Percentiles rank a stretch among this genome's conserved stretches.
These are phyloP conservation scores for Diphyllodes magnificus DNA, from an alignment of 2,113 vertebrate genomes.

Conservation along the genomic window DNA sequence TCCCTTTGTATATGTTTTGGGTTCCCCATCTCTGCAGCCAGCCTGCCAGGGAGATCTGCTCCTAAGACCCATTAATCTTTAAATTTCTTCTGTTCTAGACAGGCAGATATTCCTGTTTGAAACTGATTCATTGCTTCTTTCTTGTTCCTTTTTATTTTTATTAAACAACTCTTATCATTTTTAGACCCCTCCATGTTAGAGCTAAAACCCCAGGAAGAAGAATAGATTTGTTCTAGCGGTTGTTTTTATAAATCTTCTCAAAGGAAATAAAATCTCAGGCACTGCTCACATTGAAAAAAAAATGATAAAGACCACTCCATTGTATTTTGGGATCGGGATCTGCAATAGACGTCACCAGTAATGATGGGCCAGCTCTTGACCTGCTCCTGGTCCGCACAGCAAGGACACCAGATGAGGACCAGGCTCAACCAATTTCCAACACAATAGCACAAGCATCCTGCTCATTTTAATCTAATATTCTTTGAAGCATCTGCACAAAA, in stretches of 20 bases:
- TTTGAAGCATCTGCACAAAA: background rate
- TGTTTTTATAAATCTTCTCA: background rate
- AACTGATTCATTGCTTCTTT: background rate
- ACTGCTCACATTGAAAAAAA: background rate
- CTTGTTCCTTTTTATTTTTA: background rate
- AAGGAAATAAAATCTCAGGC: background rate
- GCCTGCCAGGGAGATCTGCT: background rate
- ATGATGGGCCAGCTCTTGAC: background rate
- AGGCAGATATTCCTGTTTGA: background rate
- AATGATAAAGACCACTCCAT: background rate
- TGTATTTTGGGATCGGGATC: background rate
- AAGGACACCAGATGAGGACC: slow-evolving; percentile 20
- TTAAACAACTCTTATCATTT: background rate
- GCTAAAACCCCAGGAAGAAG: background rate
- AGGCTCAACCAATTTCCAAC: background rate
- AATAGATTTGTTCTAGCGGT: background rate
- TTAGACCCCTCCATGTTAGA: background rate
- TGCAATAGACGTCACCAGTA: background rate
- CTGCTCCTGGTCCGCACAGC: background rate
- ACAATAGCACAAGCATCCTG: background rate
- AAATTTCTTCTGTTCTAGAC: background rate
- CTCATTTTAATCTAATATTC: background rate
- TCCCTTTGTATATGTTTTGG: background rate
- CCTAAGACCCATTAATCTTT: background rate
- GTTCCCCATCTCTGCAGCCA: background rate